Base-by-base conservation (phyloP, 2,797 vertebrate species). In the Danio jaintianensis region DNA sequence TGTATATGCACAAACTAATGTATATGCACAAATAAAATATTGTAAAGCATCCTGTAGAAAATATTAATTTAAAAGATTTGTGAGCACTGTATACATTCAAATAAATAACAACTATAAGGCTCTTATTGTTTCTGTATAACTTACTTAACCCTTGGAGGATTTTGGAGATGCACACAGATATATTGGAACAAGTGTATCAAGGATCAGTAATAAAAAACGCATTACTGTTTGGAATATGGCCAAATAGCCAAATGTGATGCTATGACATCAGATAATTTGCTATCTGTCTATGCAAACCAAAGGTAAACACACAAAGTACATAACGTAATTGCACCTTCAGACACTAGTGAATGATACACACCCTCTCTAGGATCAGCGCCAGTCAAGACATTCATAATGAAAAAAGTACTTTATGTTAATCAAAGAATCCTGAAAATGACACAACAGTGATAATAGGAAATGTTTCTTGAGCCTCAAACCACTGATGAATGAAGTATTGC, bases 261-360 rank as follows among this genome's bases (percentile, higher is more conserved):
- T 38, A 47, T 56, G 22, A 61, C 11, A 47, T 59, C n/a, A 78
- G 43, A 62, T 71, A 8, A 62, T 61, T 13, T 62, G 48, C n/a
- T 62, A 71, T 79, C 74, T 10, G 45, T 61, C 38, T 48, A 50
- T 18, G 48, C 36, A 53, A 63, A 79, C 20, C 47, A 42, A 61
- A 79, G n/a, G 52, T 69, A 47, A 78, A 78, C 55, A 78, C 52
- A 42, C 29, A 69, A 78, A 69, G 43, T 59, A 68, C 76, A 78
- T 0, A 5, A 56, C 5, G 16, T 59, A 10, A 71, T 43, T 15
- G n/a, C 56, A 64, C 43, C 47, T 75, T 64, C 13, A 74, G 8
- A 20, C 47, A 43, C 13, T 40, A 18, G 20, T 50, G 12, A 68
- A 4, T 50, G 38, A 76, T 55, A 76, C 48, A 66, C 45, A 42